Percentiles rank a stretch among this genome's conserved stretches.
Evolutionary conservation across 1,140 invertebrate genomes (phyloP).

Genomic region (Acromyrmex charruanus): DNA sequence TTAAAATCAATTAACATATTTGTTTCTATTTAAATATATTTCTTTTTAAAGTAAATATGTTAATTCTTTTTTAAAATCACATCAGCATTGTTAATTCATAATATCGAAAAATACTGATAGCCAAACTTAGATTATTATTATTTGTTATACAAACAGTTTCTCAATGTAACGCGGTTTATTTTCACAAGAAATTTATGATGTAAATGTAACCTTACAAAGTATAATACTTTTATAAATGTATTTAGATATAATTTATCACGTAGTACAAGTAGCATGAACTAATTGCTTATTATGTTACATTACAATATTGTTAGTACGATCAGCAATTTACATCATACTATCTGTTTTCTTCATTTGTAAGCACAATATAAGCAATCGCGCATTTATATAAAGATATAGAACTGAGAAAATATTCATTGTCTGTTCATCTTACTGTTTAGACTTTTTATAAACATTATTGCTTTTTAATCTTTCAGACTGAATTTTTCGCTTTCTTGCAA

Average conservation of each 20-base stretch:
- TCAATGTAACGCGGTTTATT: neutral
- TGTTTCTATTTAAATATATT: neutral
- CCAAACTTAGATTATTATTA: neutral
- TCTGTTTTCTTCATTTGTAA: constrained; percentile 11
- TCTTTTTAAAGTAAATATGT: neutral
- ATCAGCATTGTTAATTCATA: neutral
- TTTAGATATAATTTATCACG: constrained; percentile 11
- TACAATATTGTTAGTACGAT: constrained; percentile 23
- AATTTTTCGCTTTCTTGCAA: neutral
- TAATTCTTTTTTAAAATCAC: neutral
- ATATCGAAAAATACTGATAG: neutral
- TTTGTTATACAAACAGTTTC: neutral
- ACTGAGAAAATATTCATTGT: neutral
- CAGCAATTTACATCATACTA: constrained; percentile 3
- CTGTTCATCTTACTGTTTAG: neutral
- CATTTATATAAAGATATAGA: constrained; percentile 14
- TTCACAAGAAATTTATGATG: neutral
- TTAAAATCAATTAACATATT: neutral
- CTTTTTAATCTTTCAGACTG: neutral
- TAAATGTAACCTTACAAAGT: constrained; percentile 14
- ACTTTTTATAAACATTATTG: neutral
- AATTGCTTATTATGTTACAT: constrained; percentile 37
- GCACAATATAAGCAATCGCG: neutral
- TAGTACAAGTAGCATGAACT: constrained; percentile 32
- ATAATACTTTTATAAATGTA: neutral